Evolutionary conservation across 2,113 vertebrate species (phyloP).

Genomic region (Indicator indicator): DNA sequence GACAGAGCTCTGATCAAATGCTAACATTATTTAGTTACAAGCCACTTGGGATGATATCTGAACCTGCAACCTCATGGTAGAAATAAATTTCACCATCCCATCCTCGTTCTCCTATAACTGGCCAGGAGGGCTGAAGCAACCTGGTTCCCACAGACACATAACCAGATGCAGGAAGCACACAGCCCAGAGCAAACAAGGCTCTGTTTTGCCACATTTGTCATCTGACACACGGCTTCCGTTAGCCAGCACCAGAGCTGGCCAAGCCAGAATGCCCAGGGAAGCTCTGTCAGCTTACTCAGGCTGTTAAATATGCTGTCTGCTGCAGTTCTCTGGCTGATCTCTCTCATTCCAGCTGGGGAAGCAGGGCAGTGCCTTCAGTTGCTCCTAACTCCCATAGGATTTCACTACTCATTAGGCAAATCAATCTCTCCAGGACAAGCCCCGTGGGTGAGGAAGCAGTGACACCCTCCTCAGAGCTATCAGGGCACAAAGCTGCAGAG

Average conservation of each 20-base stretch:
- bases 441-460: background rate
- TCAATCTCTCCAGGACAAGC: background rate
- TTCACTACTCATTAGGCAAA: background rate
- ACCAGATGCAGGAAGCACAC: conserved; percentile 12
- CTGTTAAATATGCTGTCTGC: background rate
- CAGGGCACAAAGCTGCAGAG: background rate
- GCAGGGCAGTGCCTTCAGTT: background rate
- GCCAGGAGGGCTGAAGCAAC: background rate
- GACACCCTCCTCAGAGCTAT: background rate
- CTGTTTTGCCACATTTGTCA: conserved; percentile 10
- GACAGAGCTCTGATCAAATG: background rate
- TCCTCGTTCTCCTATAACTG: background rate
- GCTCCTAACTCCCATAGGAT: background rate
- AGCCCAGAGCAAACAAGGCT: background rate
- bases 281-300: background rate
- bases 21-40: background rate
- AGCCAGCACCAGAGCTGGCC: background rate
- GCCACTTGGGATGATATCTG: background rate
- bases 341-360: background rate
- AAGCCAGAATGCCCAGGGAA: background rate
- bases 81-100: background rate
- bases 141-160: background rate
- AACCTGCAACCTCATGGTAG: background rate
- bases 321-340: background rate
- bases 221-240: background rate